Base-by-base conservation (phyloP, 2,888 invertebrate species). In the Nesidiocoris tenuis region DNA sequence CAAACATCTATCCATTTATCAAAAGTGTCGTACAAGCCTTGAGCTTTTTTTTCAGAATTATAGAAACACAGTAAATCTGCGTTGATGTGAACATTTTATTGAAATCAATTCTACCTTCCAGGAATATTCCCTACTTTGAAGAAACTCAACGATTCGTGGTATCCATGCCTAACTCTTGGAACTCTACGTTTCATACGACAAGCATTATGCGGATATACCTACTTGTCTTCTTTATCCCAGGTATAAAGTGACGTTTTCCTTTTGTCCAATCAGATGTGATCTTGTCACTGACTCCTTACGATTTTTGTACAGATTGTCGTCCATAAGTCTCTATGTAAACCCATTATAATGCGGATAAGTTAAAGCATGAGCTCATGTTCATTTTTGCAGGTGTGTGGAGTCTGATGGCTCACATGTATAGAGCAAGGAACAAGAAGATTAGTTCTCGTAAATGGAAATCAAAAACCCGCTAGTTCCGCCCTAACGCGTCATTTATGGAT, bases 91-190 rank as follows among this genome's bases (percentile, higher is more conserved):
- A n/a, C n/a, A n/a, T n/a, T n/a, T n/a, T n/a, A n/a, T n/a, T n/a
- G n/a, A n/a, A n/a, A n/a, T n/a, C n/a, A n/a, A n/a, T n/a, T n/a
- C n/a, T n/a, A 61, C 23, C 79, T 79, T 82, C 84, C 77, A 84
- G 94, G 70, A 93, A 94, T 83, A 91, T 97, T 82, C 94, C 95
- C 0, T 94, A 93, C 83, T 93, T 95, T 81, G 94, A 96, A 80
- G 92, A 95, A 82, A 93, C 94, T 0, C 87, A 88, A 67, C 88
- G 86, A 72, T 94, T 93, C 82, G 89, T 91, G 0, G 82, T 95
- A 1, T 85, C 88, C 0, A 82, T 98, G 82, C 96, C 97, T 0
- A 97, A 97, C 83, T 82, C 86, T 1, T 91, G 89, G 87, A 97
- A 98, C 84, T 89, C 93, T 80, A 88, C 92, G 0, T 95, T 98